phyloP scores from a whole-genome alignment of 2,888 invertebrate species.

The Dilophus febrilis region DNA sequence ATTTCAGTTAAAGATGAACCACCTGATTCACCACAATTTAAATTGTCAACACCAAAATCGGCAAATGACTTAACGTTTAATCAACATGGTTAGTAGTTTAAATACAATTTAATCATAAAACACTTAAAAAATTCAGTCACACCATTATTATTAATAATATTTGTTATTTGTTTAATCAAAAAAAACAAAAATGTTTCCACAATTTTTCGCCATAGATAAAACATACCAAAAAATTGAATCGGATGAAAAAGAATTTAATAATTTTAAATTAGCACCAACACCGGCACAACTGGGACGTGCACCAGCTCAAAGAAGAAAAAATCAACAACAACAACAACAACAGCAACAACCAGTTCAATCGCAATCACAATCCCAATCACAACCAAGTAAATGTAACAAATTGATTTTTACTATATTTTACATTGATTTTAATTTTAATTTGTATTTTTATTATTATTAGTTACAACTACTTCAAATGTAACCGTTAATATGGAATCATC shows the following conservation, averaged over 20 bases:
- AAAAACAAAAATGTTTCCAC: background rate
- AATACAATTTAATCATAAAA: too few relatives aligned
- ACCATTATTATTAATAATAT: too few relatives aligned
- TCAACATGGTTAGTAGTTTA: background rate
- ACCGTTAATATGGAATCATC: too few relatives aligned
- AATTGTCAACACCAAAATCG: conserved; percentile 28
- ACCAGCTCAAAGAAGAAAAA: conserved; percentile 72
- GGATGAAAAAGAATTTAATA: conserved; percentile 11
- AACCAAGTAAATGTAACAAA: too few relatives aligned
- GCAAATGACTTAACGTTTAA: conserved; percentile 4
- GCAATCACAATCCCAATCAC: too few relatives aligned
- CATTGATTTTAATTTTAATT: too few relatives aligned
- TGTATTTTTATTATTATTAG: too few relatives aligned
- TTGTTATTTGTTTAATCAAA: too few relatives aligned
- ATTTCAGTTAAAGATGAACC: conserved; percentile 9
- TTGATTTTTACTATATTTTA: too few relatives aligned
- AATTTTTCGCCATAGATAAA: background rate
- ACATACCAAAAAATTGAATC: background rate
- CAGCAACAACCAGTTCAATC: conserved; percentile 26
- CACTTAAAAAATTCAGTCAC: too few relatives aligned
- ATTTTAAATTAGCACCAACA: conserved; percentile 76
- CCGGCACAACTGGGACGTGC: conserved; percentile 86
- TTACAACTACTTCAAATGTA: too few relatives aligned
- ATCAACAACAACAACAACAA: conserved; percentile 24
- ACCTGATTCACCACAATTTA: conserved; percentile 24